These are phyloP conservation scores for Ranitomeya imitator DNA, from an alignment of 2,113 vertebrate species.

Conservation along the genomic window DNA sequence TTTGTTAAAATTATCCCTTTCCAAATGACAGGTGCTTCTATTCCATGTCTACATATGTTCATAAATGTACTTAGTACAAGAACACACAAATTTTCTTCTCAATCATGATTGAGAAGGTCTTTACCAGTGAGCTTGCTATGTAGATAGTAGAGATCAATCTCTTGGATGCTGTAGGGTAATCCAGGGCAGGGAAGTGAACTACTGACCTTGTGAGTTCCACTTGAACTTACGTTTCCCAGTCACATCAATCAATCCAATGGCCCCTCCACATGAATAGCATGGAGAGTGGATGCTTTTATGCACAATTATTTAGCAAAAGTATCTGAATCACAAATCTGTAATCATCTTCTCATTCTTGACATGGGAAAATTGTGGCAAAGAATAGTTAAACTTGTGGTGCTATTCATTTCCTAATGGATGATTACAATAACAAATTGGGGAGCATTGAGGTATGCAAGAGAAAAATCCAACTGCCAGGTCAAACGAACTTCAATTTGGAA, in stretches of 20 bases:
- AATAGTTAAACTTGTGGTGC: constrained; percentile 51
- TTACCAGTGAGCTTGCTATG: not conserved
- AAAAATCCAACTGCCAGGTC: constrained; percentile 3
- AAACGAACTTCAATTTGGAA: constrained; percentile 1
- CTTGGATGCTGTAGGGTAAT: constrained; percentile 14
- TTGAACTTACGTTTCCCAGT: constrained; percentile 58
- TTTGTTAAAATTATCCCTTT: too few species aligned
- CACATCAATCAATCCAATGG: constrained; percentile 56
- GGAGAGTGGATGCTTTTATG: constrained; percentile 39
- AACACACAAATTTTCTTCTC: not conserved
- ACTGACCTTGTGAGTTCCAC: constrained; percentile 58
- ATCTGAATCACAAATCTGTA: constrained; percentile 57
- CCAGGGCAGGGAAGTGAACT: constrained; percentile 52
- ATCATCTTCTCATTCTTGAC: constrained; percentile 55
- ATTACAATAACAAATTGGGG: constrained; percentile 48
- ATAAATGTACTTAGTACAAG: not conserved
- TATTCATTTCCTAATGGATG: constrained; percentile 43
- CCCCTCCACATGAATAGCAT: constrained; percentile 51
- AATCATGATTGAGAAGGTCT: not conserved
- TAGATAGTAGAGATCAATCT: not conserved
- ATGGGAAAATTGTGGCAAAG: constrained; percentile 57
- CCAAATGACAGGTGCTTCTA: not conserved
- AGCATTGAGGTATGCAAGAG: constrained; percentile 43
- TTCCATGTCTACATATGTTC: not conserved
- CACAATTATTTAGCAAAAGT: constrained; percentile 55